phyloP scores from a whole-genome alignment of 2,888 invertebrate genomes.

The Anthophora plumipes region DNA sequence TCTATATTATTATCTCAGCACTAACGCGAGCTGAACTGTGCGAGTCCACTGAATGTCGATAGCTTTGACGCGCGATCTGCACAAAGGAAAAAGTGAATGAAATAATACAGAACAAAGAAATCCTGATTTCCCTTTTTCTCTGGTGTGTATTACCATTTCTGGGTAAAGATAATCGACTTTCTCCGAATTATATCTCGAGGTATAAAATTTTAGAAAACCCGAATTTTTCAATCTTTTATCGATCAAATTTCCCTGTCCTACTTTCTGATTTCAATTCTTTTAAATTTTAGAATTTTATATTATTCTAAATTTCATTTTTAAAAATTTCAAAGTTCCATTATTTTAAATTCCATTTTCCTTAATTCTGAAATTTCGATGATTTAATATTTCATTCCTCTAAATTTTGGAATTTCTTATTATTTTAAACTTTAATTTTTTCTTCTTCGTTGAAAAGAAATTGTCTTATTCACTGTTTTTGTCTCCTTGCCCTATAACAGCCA shows the following conservation, averaged over 20 bases:
- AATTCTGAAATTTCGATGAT: not conserved
- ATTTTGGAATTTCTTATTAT: not conserved
- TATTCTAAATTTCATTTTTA: constrained; percentile 1
- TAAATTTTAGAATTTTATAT: not conserved
- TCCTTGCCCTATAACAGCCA: no score
- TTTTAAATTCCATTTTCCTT: not conserved
- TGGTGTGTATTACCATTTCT: no score
- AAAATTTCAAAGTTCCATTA: not conserved
- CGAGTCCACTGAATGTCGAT: not conserved
- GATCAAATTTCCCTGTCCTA: not conserved
- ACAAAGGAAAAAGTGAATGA: not conserved
- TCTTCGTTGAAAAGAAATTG: no score
- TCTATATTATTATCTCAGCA: constrained; percentile 31
- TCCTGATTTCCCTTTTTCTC: not conserved
- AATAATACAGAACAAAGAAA: not conserved
- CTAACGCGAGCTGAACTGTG: constrained; percentile 12
- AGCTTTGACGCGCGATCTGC: not conserved
- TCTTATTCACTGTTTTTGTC: no score
- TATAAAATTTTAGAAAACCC: no score
- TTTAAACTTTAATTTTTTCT: not conserved
- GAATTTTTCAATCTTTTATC: not conserved
- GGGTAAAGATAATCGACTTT: not conserved
- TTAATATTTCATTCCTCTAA: not conserved
- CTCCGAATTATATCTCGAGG: no score
- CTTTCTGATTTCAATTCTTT: not conserved